Evolutionary conservation across 2,888 invertebrate species (phyloP).

Genomic region (Macrosoma leucophasiata): DNA sequence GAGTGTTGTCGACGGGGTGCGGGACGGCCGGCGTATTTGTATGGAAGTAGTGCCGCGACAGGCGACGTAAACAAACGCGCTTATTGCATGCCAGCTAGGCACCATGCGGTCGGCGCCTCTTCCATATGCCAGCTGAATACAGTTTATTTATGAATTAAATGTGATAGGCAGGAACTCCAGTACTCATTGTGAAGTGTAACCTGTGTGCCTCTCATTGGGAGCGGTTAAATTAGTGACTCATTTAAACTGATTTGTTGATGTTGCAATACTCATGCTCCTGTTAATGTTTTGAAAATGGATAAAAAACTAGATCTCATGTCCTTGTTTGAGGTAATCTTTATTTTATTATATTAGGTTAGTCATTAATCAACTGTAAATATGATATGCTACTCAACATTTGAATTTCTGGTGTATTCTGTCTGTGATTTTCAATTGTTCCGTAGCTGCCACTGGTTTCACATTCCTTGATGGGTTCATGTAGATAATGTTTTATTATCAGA

Average conservation of each 20-base stretch:
- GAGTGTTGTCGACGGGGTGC: slow-evolving; percentile 26
- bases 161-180: slow-evolving; percentile 17
- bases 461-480: too few relatives aligned
- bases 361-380: background rate
- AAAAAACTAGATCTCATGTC: slow-evolving; percentile 70
- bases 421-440: too few relatives aligned
- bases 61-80: slow-evolving; percentile 51
- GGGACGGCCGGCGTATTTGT: slow-evolving; percentile 31
- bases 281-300: slow-evolving; percentile 57
- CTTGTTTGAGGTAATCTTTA: slow-evolving; percentile 59
- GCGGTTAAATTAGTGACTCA: slow-evolving; percentile 38
- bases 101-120: slow-evolving; percentile 63
- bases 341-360: slow-evolving; percentile 5
- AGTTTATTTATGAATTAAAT: slow-evolving; percentile 26
- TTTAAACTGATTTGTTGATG: slow-evolving; percentile 42
- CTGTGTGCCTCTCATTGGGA: slow-evolving; percentile 30
- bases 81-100: slow-evolving; percentile 61
- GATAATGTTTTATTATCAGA: too few relatives aligned
- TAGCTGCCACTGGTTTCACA: too few relatives aligned
- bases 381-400: too few relatives aligned
- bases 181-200: slow-evolving; percentile 11
- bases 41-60: too few relatives aligned
- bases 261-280: slow-evolving; percentile 40
- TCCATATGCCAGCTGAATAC: slow-evolving; percentile 57
- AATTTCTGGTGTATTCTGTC: too few relatives aligned